Conservation (phyloP, 2,797 vertebrate species). For the Sphenodon punctatus region DNA sequence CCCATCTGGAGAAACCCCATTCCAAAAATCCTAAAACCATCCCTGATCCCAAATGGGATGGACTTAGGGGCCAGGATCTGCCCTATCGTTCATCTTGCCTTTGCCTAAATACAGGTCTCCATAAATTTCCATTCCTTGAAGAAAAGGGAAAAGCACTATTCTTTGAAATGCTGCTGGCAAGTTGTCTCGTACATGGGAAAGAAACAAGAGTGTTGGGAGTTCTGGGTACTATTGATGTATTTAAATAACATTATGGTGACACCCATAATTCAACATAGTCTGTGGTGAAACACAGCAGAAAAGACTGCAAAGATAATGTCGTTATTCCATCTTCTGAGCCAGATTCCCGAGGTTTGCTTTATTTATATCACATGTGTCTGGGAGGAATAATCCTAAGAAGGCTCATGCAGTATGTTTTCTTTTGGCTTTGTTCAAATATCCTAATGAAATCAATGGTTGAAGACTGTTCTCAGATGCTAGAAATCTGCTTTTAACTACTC, state of each 20-base stretch:
- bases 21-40: too few relatives aligned
- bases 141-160: constrained; percentile 17
- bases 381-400: constrained; percentile 44
- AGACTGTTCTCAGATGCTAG: constrained; percentile 29
- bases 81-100: not conserved
- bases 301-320: constrained; percentile 39
- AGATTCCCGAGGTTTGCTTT: constrained; percentile 62
- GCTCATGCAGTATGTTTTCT: constrained; percentile 35
- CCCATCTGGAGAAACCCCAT: too few relatives aligned
- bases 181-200: constrained; percentile 28
- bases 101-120: not conserved
- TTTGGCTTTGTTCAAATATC: constrained; percentile 46
- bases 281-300: constrained; percentile 55
- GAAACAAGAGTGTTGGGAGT: constrained; percentile 48
- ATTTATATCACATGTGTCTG: constrained; percentile 58
- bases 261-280: constrained; percentile 54
- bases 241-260: constrained; percentile 38
- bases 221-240: constrained; percentile 47
- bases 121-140: not conserved
- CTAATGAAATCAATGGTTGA: constrained; percentile 40
- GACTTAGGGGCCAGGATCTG: not conserved
- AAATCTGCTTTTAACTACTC: constrained; percentile 57
- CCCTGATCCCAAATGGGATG: not conserved
- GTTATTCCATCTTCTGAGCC: constrained; percentile 60
- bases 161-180: constrained; percentile 31